A percentile compares a stretch with the other conserved stretches of the same genome.
phyloP scores from a whole-genome alignment of 92 coral and sea anemone genomes.

The Porites evermanni region DNA sequence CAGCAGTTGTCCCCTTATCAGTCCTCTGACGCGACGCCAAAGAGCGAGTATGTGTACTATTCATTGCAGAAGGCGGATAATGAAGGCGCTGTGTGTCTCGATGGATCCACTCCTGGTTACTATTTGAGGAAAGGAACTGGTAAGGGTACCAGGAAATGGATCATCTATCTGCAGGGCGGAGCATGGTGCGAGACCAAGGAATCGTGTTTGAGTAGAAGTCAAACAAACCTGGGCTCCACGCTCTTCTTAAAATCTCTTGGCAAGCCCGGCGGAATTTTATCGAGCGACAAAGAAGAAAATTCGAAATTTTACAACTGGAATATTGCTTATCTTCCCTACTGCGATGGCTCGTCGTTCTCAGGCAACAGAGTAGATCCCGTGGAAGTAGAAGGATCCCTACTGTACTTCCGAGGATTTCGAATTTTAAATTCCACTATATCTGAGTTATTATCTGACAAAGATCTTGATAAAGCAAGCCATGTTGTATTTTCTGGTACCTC shows the following conservation, averaged over 20 bases:
- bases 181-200: constrained; percentile 91
- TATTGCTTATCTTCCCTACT: constrained; percentile 88
- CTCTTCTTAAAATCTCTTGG: constrained; percentile 40
- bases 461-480: constrained; percentile 54
- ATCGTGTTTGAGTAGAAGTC: constrained; percentile 80
- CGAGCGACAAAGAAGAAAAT: constrained; percentile 59
- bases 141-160: constrained; percentile 76
- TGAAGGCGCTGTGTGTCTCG: constrained; percentile 90
- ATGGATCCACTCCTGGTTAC: constrained; percentile 91
- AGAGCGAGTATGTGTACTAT: constrained; percentile 48
- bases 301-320: constrained; percentile 93
- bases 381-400: constrained; percentile 56
- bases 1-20: constrained; percentile 27
- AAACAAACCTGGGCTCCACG: constrained; percentile 77
- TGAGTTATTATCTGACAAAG: constrained; percentile 67
- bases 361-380: constrained; percentile 91
- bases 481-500: constrained; percentile 94
- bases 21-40: background rate
- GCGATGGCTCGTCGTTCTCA: constrained; percentile 95
- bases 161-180: constrained; percentile 88
- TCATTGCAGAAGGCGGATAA: constrained; percentile 54
- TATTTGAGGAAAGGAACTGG: constrained; percentile 74
- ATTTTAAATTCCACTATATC: constrained; percentile 78
- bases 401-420: constrained; percentile 89
- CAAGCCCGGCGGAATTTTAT: constrained; percentile 79